phyloP scores from a whole-genome alignment of 2,888 invertebrate genomes.

The Lasioglossum leucozonium region DNA sequence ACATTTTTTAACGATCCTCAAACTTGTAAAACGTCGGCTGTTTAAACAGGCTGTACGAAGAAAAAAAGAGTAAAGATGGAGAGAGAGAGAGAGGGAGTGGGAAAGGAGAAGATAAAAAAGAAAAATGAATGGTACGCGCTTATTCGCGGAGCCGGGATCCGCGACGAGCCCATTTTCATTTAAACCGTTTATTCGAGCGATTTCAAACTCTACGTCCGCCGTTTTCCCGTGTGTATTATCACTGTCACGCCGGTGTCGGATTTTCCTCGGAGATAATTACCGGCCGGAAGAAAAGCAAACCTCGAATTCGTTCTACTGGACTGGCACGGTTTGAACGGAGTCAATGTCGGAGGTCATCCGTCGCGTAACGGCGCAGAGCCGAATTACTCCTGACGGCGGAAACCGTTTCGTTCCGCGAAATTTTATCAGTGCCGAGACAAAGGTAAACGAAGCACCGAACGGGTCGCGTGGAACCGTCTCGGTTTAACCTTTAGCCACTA shows the following conservation, averaged over 20 bases:
- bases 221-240: slow-evolving; percentile 5
- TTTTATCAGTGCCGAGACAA: not conserved
- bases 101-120: too few relatives aligned
- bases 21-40: slow-evolving; percentile 17
- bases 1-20: slow-evolving; percentile 18
- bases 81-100: not conserved
- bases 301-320: not conserved
- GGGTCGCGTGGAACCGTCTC: too few relatives aligned
- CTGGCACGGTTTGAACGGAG: not conserved
- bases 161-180: slow-evolving; percentile 9
- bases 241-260: not conserved
- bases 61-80: not conserved
- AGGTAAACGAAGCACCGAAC: not conserved
- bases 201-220: slow-evolving; percentile 13
- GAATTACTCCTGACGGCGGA: not conserved
- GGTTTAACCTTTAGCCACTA: too few relatives aligned
- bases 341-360: not conserved
- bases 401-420: not conserved
- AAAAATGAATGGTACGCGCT: not conserved
- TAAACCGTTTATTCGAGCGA: slow-evolving; percentile 13
- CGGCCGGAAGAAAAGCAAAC: not conserved
- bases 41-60: slow-evolving; percentile 9
- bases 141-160: not conserved
- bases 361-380: not conserved
- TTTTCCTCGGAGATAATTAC: slow-evolving; percentile 6